Base-by-base conservation (phyloP, 1,140 invertebrate species). In the Ceratina australensis region DNA sequence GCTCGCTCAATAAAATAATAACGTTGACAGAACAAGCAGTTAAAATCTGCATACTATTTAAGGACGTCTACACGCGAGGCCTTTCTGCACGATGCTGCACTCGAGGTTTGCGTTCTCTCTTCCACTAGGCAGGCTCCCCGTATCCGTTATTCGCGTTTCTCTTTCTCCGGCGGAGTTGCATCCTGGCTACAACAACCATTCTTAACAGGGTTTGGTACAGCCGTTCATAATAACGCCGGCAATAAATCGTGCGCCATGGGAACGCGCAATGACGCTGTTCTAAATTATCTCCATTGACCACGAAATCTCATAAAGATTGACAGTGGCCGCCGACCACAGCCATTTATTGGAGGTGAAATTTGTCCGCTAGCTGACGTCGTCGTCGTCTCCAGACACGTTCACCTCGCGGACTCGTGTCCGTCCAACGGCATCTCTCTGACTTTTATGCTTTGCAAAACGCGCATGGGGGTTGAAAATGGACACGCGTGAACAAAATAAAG, bases 231-330 rank as follows among this genome's bases (percentile, higher is more conserved):
- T 75, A 85, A 84, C 63, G 76, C 65, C n/a, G 71, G 57, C 72
- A 73, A 59, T 85, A 84, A 84, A 84, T 84, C 82, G 72, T 33
- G 49, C 49, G 54, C 66, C 63, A 68, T 78, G 84, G 77, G 78
- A 89, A 83, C 80, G 73, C 78, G 69, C 28, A 60, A 72, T 56
- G 78, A 82, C 82, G 74, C 81, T 78, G 81, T 86, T 83, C 84
- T 79, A 87, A 89, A 90, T 89, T 86, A 87, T 88, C 84, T 78
- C 84, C 75, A 80, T 76, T 75, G 80, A 89, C 89, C 90, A 82
- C 88, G 87, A 79, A 89, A 87, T 85, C 86, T 85, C 87, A 88
- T 91, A 91, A 91, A 90, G 89, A 91, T 90, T 89, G 89, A 89
- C 89, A 90, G 86, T 87, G 86, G 73, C 77, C 82, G 69, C 67